These are phyloP conservation scores for Nesoenas mayeri DNA, from an alignment of 2,113 vertebrate species.

Conservation along the genomic window DNA sequence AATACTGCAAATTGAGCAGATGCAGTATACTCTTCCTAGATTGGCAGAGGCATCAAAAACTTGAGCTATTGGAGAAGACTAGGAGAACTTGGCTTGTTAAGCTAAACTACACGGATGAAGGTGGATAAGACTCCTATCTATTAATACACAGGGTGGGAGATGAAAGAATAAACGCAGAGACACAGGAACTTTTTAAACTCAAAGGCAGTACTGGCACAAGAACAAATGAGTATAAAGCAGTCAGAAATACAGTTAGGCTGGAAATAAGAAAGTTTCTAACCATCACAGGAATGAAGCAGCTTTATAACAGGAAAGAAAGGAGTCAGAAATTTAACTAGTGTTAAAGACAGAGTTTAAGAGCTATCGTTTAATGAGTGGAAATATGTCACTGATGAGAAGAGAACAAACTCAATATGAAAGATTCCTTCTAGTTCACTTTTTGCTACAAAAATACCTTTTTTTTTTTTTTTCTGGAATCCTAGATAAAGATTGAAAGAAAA, in stretches of 20 bases:
- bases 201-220: not conserved
- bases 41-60: not conserved
- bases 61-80: not conserved
- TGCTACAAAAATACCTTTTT: not conserved
- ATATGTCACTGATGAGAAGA: not conserved
- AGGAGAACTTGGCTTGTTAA: not conserved
- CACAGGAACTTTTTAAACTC: not conserved
- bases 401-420: not conserved
- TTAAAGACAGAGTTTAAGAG: not conserved
- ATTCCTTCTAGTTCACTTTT: not conserved
- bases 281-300: not conserved
- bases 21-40: not conserved
- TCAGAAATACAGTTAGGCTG: not conserved
- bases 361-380: slow-evolving; percentile 7
- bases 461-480: not conserved
- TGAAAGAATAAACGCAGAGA: not conserved
- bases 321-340: not conserved
- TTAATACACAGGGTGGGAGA: not conserved
- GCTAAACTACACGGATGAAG: not conserved
- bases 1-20: not conserved
- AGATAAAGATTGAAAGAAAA: not conserved
- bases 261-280: not conserved
- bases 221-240: slow-evolving; percentile 16
- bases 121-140: not conserved
- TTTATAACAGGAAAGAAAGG: not conserved